Base-by-base conservation (phyloP, 2,888 invertebrate species). In the Pristionchus mayeri region DNA sequence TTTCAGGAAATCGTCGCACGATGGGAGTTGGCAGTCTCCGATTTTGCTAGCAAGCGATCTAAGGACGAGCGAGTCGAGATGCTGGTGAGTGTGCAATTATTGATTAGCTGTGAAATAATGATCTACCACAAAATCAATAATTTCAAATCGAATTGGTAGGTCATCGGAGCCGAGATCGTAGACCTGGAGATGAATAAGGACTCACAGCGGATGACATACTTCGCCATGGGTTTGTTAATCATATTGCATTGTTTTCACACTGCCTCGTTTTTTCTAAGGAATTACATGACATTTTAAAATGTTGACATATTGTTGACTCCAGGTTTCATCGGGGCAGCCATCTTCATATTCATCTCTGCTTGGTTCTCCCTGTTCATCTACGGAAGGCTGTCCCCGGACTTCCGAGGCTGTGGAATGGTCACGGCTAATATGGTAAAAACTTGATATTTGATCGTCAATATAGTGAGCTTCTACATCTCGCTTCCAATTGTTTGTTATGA, bases 131-230 rank as follows among this genome's bases (percentile, higher is more conserved):
- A 44, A 44, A 44, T 44, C 6, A 44, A 44, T 44, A 9, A 44
- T 44, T 44, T 13, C 44, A 34, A 21, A 71, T 71, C 3, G 21
- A 71, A 16, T n/a, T 75, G 7, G n/a, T 86, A 92, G 87, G 91
- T 91, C 16, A 87, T 92, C 76, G 91, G 92, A 2, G 90, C 88
- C 7, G 92, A 92, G 85, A 90, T 92, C 27, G 92, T 92, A 2
- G 92, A 93, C 86, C 87, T 87, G 27, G 92, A 92, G 84, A 92
- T 93, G 91, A 92, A 92, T 86, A 87, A 90, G 80, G 92, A 91
- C 81, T 90, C 90, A 1, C 90, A 90, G 83, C 85, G 86, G 50
- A 91, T 90, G 88, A 88, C 88, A 0, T 92, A 90, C 86, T 91
- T 92, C 82, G 88, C 85, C 24, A 85, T 85, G 21, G 90, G 90